phyloP scores from a whole-genome alignment of 2,113 vertebrate genomes.

The Epinephelus cyanopodus region DNA sequence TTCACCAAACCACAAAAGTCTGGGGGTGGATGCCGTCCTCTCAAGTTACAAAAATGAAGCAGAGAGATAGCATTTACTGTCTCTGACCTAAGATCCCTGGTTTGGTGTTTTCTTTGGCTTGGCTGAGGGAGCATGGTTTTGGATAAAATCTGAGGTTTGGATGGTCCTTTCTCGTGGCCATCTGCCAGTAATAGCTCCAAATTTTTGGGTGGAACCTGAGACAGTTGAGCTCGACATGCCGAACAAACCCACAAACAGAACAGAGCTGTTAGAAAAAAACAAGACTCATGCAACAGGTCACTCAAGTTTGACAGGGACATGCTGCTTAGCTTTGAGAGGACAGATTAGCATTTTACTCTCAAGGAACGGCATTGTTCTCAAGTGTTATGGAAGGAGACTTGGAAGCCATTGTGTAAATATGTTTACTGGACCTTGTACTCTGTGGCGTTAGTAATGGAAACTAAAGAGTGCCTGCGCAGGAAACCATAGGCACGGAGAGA shows the following conservation, averaged over 20 bases:
- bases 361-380: conserved; percentile 25
- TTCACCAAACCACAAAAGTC: background rate
- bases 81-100: background rate
- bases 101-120: conserved; percentile 7
- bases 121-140: background rate
- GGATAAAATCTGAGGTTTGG: conserved; percentile 18
- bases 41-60: background rate
- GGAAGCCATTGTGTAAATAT: conserved; percentile 45
- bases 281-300: conserved; percentile 11
- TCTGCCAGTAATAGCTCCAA: conserved; percentile 12
- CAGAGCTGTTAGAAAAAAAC: background rate
- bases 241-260: conserved; percentile 26
- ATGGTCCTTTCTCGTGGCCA: conserved; percentile 10
- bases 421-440: conserved; percentile 49
- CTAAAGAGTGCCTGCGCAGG: background rate
- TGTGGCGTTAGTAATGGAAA: conserved; percentile 36
- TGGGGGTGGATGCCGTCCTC: background rate
- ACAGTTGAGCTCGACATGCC: conserved; percentile 2
- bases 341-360: conserved; percentile 33
- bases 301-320: conserved; percentile 25
- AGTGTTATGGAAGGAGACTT: conserved; percentile 12
- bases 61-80: background rate
- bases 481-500: conserved; percentile 27
- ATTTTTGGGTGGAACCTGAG: conserved; percentile 14
- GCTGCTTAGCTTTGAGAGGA: conserved; percentile 16